phyloP scores from a whole-genome alignment of 2,113 vertebrate genomes.

The Brachyhypopomus occidentalis region DNA sequence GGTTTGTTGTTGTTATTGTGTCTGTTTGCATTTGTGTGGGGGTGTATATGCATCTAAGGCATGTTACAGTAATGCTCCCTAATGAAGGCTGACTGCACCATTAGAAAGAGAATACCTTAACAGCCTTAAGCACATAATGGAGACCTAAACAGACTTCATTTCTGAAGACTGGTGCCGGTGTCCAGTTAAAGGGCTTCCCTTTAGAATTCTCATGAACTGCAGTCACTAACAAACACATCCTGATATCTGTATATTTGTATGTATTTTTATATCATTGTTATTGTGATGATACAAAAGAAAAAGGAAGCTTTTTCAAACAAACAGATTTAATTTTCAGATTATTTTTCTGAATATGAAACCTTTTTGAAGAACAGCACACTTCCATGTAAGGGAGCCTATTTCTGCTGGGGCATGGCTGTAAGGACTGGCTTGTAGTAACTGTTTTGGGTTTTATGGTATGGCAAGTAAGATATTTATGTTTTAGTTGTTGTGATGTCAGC shows the following conservation, averaged over 20 bases:
- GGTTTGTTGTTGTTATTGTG: not conserved
- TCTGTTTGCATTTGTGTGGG: slow-evolving; percentile 20
- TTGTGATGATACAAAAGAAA: not conserved
- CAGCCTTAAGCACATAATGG: not conserved
- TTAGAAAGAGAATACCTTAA: slow-evolving; percentile 17
- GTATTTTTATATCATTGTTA: no score
- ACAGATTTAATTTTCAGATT: not conserved
- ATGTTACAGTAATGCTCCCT: slow-evolving; percentile 9
- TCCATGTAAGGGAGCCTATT: no score
- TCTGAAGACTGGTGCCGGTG: not conserved
- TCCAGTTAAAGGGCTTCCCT: not conserved
- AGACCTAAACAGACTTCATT: slow-evolving; percentile 11
- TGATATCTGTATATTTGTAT: not conserved
- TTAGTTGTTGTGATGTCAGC: no score
- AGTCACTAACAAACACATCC: no score
- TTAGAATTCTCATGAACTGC: not conserved
- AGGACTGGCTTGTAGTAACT: no score
- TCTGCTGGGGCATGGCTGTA: no score
- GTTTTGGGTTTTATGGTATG: no score
- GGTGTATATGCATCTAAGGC: not conserved
- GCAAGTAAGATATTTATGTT: no score
- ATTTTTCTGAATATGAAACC: no score
- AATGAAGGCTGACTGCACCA: slow-evolving; percentile 9
- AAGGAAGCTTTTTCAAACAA: not conserved
- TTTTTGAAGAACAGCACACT: no score